Evolutionary conservation across 2,113 vertebrate genomes (phyloP).

Genomic region (Crypturellus undulatus): DNA sequence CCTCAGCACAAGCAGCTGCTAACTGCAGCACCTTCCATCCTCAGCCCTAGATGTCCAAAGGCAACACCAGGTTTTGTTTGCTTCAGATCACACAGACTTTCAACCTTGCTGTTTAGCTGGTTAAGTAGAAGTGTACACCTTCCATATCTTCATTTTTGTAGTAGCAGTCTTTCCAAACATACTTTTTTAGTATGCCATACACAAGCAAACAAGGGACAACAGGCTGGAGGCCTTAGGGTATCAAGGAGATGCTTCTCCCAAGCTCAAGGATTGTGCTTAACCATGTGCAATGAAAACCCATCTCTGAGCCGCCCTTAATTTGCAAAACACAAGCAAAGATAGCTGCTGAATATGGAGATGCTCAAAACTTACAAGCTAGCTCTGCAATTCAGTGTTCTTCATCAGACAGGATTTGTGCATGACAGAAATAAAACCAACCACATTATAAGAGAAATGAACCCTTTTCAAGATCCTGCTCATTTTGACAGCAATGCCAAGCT

Average conservation of each 20-base stretch:
- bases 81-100: background rate
- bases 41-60: background rate
- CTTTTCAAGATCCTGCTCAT: conserved; percentile 38
- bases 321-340: conserved; percentile 32
- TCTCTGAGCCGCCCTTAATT: background rate
- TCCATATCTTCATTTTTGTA: background rate
- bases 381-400: conserved; percentile 52
- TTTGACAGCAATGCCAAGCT: conserved; percentile 33
- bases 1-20: background rate
- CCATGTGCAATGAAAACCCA: background rate
- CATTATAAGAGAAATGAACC: conserved; percentile 44
- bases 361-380: conserved; percentile 22
- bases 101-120: background rate
- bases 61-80: background rate
- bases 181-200: background rate
- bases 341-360: conserved; percentile 14
- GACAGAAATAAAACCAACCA: conserved; percentile 57
- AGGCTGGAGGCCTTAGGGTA: background rate
- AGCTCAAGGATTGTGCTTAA: background rate
- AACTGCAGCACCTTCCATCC: background rate
- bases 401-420: conserved; percentile 50
- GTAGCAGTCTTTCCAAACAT: background rate
- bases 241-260: background rate
- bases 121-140: background rate
- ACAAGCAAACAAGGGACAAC: background rate